Conservation (phyloP, 2,113 vertebrate genomes). For the Rhadina sibilatrix region DNA sequence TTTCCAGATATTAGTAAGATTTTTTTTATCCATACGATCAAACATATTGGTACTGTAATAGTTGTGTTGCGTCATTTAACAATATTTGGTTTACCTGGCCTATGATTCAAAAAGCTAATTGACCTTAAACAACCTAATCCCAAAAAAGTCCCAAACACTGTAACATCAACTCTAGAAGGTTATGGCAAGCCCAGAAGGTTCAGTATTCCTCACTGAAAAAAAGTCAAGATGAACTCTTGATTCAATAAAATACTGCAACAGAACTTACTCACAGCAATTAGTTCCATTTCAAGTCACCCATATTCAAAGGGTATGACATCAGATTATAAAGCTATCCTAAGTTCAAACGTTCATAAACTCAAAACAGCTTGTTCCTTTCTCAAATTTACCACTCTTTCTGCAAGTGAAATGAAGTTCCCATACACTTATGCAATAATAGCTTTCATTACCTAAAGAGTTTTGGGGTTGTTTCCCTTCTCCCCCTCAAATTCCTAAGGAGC, state of each 20-base stretch:
- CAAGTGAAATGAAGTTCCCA: neutral
- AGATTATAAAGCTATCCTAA: neutral
- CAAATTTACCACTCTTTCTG: neutral
- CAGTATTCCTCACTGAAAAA: neutral
- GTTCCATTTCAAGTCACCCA: neutral
- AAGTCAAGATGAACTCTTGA: neutral
- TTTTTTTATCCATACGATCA: neutral
- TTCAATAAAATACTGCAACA: neutral
- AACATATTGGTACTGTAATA: neutral
- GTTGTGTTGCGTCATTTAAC: neutral
- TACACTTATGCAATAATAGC: neutral
- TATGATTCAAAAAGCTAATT: neutral
- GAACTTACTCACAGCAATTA: neutral
- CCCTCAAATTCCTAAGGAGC: neutral
- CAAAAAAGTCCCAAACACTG: neutral
- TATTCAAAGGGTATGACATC: neutral
- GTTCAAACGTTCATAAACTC: neutral
- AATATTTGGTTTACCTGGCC: neutral
- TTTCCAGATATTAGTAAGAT: neutral
- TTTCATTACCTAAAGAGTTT: neutral
- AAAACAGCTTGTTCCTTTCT: neutral
- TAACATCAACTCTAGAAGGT: neutral
- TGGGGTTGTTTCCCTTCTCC: neutral
- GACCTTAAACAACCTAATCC: neutral
- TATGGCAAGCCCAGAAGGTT: neutral